Evolutionary conservation across 30 jellyfish, hydroid and myxozoan genomes (phyloP), one percentile per base, ranked within the genome.

Genomic region (Phacellophora camtschatica): DNA sequence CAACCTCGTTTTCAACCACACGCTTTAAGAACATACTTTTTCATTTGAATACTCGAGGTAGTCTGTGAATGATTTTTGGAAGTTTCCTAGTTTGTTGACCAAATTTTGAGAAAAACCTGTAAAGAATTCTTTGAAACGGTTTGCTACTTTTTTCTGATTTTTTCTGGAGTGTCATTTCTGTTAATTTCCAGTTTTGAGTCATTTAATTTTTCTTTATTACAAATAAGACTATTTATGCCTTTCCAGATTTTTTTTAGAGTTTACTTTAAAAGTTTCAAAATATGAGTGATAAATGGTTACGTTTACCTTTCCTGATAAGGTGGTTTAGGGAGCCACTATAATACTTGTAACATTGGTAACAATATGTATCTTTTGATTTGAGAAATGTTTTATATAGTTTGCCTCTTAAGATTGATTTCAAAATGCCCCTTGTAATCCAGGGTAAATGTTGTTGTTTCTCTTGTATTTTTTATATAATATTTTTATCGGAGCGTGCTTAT

Each of bases 331-430:
- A n/a, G 27, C 27, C 73, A 5, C 73, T 58, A 43, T 58, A 58
- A 58, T 58, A 58, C 31, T 58, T 58, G 43, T 58, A 58, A 7
- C 73, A 3, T 13, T 58, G 73, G 45, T 58, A 58, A 41, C 73
- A 58, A 58, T 9, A 28, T 8, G 20, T 58, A 43, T 58, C 73
- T 13, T 58, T 19, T 3, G 73, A 13, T 58, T 58, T 58, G 13
- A 58, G 27, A 18, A 58, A 18, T 58, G 20, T 58, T 43, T 58
- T 58, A 58, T 58, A 58, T 7, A 58, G 45, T 12, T 19, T 25
- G 18, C 27, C 9, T 58, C 27, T 58, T 58, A 43, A 13, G 3
- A 58, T 58, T 5, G 73, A 58, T 58, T 58, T 58, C 16, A 13
- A 43, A 13, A 58, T 58, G n/a, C 73, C 41, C 25, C 18, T 25